These are phyloP conservation scores for Paracanthobrama guichenoti DNA, from an alignment of 2,113 vertebrate species.

Conservation along the genomic window DNA sequence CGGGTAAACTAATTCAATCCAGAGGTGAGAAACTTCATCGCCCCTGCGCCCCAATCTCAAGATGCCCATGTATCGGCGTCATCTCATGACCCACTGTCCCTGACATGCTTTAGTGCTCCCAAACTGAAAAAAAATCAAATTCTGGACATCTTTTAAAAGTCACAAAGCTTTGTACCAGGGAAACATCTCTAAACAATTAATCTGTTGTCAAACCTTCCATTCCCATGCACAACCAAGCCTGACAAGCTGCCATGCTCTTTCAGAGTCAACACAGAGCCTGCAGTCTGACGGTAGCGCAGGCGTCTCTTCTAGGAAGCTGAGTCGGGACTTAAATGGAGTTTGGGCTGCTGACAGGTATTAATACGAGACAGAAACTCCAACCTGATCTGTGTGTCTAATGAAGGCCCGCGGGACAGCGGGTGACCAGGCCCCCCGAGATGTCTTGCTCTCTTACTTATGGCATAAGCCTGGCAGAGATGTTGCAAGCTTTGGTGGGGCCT, in stretches of 20 bases:
- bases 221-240: neutral
- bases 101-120: neutral
- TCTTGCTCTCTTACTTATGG: conserved; percentile 25
- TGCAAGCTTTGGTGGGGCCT: conserved; percentile 1
- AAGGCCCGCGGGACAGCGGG: conserved; percentile 18
- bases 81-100: neutral
- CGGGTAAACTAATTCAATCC: conserved; percentile 29
- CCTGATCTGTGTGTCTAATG: conserved; percentile 52
- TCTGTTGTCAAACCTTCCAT: neutral
- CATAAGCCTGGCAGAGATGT: conserved; percentile 1
- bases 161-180: conserved; percentile 16
- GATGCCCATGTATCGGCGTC: neutral
- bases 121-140: neutral
- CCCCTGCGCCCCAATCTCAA: neutral
- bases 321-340: conserved; percentile 16
- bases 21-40: conserved; percentile 41
- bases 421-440: conserved; percentile 17
- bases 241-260: neutral
- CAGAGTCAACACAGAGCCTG: neutral
- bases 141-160: conserved; percentile 28
- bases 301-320: neutral
- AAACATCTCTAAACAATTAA: conserved; percentile 11
- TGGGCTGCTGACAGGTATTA: conserved; percentile 38
- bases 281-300: neutral
- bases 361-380: conserved; percentile 39